These are phyloP conservation scores for Rhinichthys klamathensis DNA, from an alignment of 2,113 vertebrate species.

Conservation along the genomic window DNA sequence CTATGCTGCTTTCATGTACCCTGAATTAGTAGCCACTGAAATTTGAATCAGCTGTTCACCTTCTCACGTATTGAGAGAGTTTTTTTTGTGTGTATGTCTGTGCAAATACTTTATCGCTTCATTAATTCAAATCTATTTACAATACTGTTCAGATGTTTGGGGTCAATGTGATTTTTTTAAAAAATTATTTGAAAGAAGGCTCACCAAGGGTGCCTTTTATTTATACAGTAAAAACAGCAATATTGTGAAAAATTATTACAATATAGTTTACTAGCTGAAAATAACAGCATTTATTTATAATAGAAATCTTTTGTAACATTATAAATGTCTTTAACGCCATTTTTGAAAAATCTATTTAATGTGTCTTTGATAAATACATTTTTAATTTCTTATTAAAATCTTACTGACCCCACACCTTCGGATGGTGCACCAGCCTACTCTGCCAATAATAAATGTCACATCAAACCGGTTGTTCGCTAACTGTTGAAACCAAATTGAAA, in stretches of 20 bases:
- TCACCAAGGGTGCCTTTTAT: neutral
- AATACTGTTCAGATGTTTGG: neutral
- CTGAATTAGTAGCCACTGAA: neutral
- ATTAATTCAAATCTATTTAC: neutral
- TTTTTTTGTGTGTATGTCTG: slow-evolving; percentile 1
- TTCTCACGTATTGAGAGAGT: too few relatives aligned
- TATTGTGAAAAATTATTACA: neutral
- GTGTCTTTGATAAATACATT: neutral
- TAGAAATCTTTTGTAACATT: too few relatives aligned
- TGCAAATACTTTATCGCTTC: neutral
- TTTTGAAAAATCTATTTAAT: neutral
- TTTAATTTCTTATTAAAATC: neutral
- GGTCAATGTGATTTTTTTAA: neutral
- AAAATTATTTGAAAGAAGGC: neutral
- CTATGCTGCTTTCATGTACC: neutral
- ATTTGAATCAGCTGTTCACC: neutral
- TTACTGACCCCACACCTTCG: neutral
- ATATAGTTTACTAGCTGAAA: too few relatives aligned
- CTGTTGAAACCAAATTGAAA: neutral
- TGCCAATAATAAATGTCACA: neutral
- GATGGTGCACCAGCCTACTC: neutral
- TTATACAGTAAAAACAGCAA: neutral
- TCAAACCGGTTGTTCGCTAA: neutral
- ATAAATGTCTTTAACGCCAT: too few relatives aligned
- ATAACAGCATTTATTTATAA: too few relatives aligned